Base-by-base conservation (phyloP, 2,113 vertebrate species). In the Aramus guarauna region DNA sequence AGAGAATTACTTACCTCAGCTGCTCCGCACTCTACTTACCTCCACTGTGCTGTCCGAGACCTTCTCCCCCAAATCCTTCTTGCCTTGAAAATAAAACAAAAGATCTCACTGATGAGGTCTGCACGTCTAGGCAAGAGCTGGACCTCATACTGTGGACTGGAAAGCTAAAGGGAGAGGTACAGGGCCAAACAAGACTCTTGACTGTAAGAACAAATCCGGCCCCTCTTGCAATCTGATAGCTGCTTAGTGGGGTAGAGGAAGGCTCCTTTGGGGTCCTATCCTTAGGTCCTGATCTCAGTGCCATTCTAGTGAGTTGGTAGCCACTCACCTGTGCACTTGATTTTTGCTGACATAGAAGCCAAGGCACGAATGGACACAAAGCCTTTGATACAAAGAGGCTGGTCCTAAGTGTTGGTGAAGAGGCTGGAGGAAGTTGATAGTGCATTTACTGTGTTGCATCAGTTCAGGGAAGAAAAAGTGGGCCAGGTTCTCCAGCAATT, bases 21-120 rank as follows among this genome's bases (percentile, higher is more conserved):
- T 69, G 79, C 97, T 97, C 97, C 92, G 97, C 95, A 95, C 96
- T 97, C 97, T 98, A 99, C 99, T 99, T 99, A 99, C 99, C 99
- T 99, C 99, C 95, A 99, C 98, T 92, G 98, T 98, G 98, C 98
- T 99, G 98, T 99, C 99, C 72, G 98, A 98, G 2, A 98, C 98
- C 98, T 99, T 99, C 97, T 99, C 99, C 8, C 98, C 98, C 22
- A 97, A 96, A 90, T 99, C 99, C 96, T 98, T 99, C 96, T 99
- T 99, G 97, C 98, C 99, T 99, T 98, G 97, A 96, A 96, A 98
- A 98, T 41, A 95, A 97, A 96, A 95, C 23, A 91, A 47, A 90
- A 69, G 15, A 36, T 69, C 37, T 95, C 94, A 93, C 43, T 93
- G 41, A 23, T 36, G 66, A 84, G 45, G 45, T 62, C 64, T 36